Base-by-base conservation (phyloP, 2,888 invertebrate species). In the Coleophora flavipennella region DNA sequence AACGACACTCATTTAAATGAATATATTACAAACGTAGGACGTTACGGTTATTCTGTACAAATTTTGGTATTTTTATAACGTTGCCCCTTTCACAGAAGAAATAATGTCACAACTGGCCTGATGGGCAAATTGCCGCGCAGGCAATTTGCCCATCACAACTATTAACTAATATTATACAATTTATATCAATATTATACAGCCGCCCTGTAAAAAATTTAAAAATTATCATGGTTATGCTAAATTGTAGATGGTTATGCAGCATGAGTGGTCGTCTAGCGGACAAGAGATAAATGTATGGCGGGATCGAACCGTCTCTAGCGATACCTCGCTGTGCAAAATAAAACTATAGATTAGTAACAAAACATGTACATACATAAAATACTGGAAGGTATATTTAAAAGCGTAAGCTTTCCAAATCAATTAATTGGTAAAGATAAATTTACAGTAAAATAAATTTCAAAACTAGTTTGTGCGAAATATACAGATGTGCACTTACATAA, bases 61-160 rank as follows among this genome's bases (percentile, higher is more conserved):
- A 68, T 71, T 69, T 75, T 72, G 69, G 67, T 74, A 20, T 20
- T 72, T 79, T 74, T 87, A 88, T 89, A 90, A 91, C 91, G 91
- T 88, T 88, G 91, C 91, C 92, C 92, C 92, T 91, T 91, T 91
- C 92, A 92, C 91, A 92, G 90, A 90, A 84, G 81, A 88, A 92
- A 92, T 91, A 91, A 90, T 92, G 92, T 91, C 92, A 92, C 91
- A 91, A 89, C 88, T 89, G 84, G 84, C 74, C 67, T 65, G 77
- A 80, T 81, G 83, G 83, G 80, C 83, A 81, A 77, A 83, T 71
- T 79, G 80, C 81, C 79, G 53, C 50, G 52, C 39, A 53, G 62
- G 71, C 76, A 81, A 71, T 79, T 73, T 79, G 81, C 68, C 81
- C 80, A 84, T 69, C 79, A 69, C 33, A 35, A 73, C 61, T 59